A percentile compares a stretch with the other conserved stretches of the same genome.
These are phyloP conservation scores for Meiosimyza decipiens DNA, from an alignment of 2,888 invertebrate genomes.

Conservation along the genomic window DNA sequence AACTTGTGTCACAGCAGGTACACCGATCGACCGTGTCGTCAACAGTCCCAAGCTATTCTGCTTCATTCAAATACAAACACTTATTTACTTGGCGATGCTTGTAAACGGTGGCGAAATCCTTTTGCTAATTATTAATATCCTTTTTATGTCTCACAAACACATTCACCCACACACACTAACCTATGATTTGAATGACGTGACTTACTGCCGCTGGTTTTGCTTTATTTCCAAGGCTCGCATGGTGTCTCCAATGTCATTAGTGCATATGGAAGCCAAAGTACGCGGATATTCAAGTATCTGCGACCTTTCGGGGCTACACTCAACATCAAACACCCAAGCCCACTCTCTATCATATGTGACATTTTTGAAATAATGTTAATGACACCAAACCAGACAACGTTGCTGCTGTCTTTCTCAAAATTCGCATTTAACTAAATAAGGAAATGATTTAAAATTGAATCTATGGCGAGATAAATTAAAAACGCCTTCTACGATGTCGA, in stretches of 20 bases:
- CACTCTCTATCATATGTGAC: neutral
- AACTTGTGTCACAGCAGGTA: conserved; percentile 1
- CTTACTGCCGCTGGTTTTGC: neutral
- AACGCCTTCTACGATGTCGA: neutral
- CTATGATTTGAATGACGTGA: neutral
- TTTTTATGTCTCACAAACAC: neutral
- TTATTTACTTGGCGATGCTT: neutral
- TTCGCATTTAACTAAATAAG: neutral
- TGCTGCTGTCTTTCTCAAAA: neutral
- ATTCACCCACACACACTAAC: neutral
- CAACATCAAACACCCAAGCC: neutral
- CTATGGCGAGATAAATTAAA: conserved; percentile 10
- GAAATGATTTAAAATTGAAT: neutral
- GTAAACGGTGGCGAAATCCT: conserved; percentile 11
- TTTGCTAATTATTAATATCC: conserved; percentile 23
- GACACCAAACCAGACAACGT: neutral
- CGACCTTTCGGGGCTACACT: neutral
- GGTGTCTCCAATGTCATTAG: conserved; percentile 7
- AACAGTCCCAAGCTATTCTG: neutral
- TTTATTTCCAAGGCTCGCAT: neutral
- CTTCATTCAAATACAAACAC: neutral
- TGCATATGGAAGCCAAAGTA: neutral
- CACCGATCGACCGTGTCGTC: conserved; percentile 1
- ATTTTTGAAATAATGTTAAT: conserved; percentile 16
- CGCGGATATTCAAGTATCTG: neutral